phyloP scores from a whole-genome alignment of 2,797 vertebrate genomes.

The Dallia pectoralis region DNA sequence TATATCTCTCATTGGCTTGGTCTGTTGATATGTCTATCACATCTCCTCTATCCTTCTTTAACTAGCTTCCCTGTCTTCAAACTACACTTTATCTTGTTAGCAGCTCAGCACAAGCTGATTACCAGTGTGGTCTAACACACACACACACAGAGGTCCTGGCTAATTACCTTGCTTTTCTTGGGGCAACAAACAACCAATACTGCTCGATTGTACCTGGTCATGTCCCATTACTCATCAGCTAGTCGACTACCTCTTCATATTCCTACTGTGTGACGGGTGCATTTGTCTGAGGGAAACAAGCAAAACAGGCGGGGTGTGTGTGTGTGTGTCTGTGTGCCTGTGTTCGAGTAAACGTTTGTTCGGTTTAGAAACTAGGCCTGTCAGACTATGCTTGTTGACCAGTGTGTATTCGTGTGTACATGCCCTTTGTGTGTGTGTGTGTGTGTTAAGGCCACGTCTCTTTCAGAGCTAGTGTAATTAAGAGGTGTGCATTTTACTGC shows the following conservation, averaged over 20 bases:
- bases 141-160: neutral
- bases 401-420: neutral
- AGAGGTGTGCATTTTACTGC: neutral
- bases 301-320: neutral
- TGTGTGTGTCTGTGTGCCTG: neutral
- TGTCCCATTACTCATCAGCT: neutral
- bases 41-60: too few species aligned
- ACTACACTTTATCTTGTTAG: neutral
- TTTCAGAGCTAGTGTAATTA: neutral
- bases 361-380: neutral
- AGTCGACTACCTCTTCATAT: slow-evolving; percentile 13
- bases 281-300: neutral
- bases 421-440: too few species aligned
- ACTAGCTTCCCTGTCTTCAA: neutral
- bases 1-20: too few species aligned
- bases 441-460: neutral
- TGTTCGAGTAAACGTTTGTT: neutral
- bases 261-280: neutral
- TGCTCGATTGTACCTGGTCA: neutral
- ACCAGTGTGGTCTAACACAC: neutral
- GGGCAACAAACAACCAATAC: neutral
- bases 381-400: neutral
- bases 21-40: too few species aligned
- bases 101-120: neutral
- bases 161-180: neutral